Evolutionary conservation across 2,888 invertebrate species (phyloP).

Genomic region (Drosophila paracracens): DNA sequence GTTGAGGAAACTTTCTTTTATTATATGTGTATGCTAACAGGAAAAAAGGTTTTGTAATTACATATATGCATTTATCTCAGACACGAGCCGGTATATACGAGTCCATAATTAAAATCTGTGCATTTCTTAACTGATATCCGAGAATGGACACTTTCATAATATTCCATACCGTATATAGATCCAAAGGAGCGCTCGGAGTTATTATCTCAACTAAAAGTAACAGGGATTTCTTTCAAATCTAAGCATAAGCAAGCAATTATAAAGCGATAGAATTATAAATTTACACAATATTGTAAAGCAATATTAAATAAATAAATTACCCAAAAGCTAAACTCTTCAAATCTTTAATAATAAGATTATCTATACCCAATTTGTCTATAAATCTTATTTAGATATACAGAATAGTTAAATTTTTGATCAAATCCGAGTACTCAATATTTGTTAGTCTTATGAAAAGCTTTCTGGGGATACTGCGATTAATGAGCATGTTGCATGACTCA

Average conservation of each 20-base stretch:
- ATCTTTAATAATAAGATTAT: neutral
- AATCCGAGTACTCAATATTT: neutral
- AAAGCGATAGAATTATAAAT: neutral
- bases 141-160: neutral
- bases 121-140: neutral
- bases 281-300: neutral
- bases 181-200: neutral
- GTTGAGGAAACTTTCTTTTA: constrained; percentile 53
- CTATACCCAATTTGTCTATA: neutral
- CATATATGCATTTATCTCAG: neutral
- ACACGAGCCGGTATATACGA: neutral
- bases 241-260: neutral
- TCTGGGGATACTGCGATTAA: neutral
- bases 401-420: neutral
- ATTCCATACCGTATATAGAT: neutral
- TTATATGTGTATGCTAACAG: constrained; percentile 5
- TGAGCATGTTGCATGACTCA: neutral
- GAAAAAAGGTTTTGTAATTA: neutral
- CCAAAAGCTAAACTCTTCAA: neutral
- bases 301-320: neutral
- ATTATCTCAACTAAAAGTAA: neutral
- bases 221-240: neutral
- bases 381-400: neutral
- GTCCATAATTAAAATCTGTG: neutral
- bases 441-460: neutral